Conservation (phyloP, 2,888 invertebrate genomes). For the Smittia sp. region DNA sequence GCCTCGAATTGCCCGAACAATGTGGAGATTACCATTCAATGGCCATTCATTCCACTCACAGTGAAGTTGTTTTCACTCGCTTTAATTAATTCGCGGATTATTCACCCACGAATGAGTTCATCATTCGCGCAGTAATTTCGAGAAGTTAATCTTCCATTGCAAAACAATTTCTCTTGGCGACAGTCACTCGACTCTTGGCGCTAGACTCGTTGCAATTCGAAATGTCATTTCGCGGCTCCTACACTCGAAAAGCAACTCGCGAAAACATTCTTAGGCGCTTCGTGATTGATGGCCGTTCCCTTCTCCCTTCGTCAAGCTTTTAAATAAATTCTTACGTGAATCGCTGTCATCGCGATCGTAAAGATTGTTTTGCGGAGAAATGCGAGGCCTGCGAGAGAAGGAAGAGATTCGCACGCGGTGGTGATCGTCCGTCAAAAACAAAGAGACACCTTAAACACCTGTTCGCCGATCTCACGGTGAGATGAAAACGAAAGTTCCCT, state of each 20-base stretch:
- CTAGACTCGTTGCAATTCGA: not conserved
- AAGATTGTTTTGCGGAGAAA: not conserved
- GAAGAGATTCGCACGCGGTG: constrained; percentile 17
- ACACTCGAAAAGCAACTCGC: not conserved
- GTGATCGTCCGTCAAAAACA: constrained; percentile 22
- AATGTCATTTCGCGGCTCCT: not conserved
- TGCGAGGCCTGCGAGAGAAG: constrained; percentile 17
- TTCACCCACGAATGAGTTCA: not conserved
- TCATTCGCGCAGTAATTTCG: not conserved
- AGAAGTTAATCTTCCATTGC: not conserved
- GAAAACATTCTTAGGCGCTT: no score
- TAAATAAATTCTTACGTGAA: no score
- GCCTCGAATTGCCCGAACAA: not conserved
- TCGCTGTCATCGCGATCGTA: no score
- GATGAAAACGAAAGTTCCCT: constrained; percentile 14
- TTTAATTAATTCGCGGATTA: not conserved
- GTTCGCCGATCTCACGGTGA: not conserved
- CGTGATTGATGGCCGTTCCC: no score
- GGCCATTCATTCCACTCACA: not conserved
- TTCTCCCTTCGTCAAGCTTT: no score
- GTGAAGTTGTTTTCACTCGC: not conserved
- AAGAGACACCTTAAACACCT: constrained; percentile 8
- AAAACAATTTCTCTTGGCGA: not conserved
- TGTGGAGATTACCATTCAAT: not conserved
- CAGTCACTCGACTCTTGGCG: not conserved